These are phyloP conservation scores for Diadema setosum DNA, from an alignment of 35 echinoderm and acorn worm genomes.

Conservation along the genomic window DNA sequence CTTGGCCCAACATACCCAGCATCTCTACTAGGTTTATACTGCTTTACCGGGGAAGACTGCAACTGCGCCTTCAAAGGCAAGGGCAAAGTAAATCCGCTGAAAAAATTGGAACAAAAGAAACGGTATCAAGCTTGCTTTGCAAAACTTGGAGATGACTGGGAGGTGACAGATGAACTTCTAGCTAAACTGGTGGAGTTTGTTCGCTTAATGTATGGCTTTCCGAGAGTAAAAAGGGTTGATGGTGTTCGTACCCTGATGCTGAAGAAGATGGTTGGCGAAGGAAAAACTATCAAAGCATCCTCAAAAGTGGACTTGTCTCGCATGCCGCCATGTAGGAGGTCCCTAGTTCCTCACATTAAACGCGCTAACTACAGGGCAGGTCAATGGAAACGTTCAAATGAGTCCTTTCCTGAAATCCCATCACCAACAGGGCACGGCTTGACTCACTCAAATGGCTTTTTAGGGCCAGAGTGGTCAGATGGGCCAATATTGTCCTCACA, in stretches of 20 bases:
- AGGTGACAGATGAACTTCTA: not conserved
- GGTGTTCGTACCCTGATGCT: not conserved
- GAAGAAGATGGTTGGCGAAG: slow-evolving; percentile 40
- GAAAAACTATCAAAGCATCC: not conserved
- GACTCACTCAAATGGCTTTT: not conserved
- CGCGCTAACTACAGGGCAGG: slow-evolving; percentile 16
- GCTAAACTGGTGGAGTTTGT: slow-evolving; percentile 22
- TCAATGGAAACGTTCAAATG: slow-evolving; percentile 29
- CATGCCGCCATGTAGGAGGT: slow-evolving; percentile 28
- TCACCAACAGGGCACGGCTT: slow-evolving; percentile 4
- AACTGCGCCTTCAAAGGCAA: slow-evolving; percentile 21
- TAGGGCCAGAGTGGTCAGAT: slow-evolving; percentile 12
- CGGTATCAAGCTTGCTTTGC: not conserved
- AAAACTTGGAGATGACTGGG: slow-evolving; percentile 13
- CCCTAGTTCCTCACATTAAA: slow-evolving; percentile 28
- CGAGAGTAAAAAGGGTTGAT: not conserved
- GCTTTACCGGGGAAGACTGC: slow-evolving; percentile 1
- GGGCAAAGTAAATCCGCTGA: slow-evolving; percentile 16
- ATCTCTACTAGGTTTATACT: slow-evolving; percentile 3
- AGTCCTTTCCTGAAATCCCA: slow-evolving; percentile 16
- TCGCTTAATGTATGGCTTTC: slow-evolving; percentile 15
- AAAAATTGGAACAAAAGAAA: slow-evolving; percentile 5
- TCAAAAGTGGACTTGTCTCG: slow-evolving; percentile 13
- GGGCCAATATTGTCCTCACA: not conserved
- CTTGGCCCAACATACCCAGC: not conserved